phyloP scores from a whole-genome alignment of 2,888 invertebrate genomes.

The Ethmia dodecea region DNA sequence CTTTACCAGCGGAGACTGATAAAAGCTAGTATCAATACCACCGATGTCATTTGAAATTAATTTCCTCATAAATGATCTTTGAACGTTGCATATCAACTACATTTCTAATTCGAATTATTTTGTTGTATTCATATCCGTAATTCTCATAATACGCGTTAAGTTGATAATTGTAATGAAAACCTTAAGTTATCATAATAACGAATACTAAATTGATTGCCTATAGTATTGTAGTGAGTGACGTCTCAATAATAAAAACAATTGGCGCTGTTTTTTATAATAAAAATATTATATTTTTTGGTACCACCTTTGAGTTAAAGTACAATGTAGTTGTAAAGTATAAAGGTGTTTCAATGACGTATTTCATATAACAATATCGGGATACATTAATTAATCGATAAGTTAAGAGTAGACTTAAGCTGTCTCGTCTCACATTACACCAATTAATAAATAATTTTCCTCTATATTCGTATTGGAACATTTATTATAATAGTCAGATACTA shows the following conservation, averaged over 20 bases:
- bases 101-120: constrained; percentile 72
- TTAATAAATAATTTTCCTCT: constrained; percentile 55
- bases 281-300: constrained; percentile 67
- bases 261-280: constrained; percentile 57
- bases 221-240: constrained; percentile 62
- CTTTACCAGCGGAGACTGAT: constrained; percentile 52
- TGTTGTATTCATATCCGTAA: constrained; percentile 67
- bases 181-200: constrained; percentile 64
- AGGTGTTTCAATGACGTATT: constrained; percentile 64
- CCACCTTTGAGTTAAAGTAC: constrained; percentile 77
- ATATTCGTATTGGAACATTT: constrained; percentile 63
- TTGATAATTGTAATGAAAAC: constrained; percentile 45
- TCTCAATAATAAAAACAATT: constrained; percentile 59
- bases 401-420: constrained; percentile 57
- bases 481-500: constrained; percentile 61
- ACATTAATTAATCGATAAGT: constrained; percentile 66
- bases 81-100: constrained; percentile 76
- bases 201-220: constrained; percentile 55
- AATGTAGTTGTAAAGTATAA: constrained; percentile 69
- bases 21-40: constrained; percentile 55
- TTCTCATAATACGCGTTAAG: constrained; percentile 60
- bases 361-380: constrained; percentile 62
- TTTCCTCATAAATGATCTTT: constrained; percentile 57
- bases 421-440: constrained; percentile 67
- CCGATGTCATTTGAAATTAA: constrained; percentile 67